These are phyloP conservation scores for Coranthus polyacanthus DNA, from an alignment of 2,797 vertebrate genomes.

Conservation along the genomic window DNA sequence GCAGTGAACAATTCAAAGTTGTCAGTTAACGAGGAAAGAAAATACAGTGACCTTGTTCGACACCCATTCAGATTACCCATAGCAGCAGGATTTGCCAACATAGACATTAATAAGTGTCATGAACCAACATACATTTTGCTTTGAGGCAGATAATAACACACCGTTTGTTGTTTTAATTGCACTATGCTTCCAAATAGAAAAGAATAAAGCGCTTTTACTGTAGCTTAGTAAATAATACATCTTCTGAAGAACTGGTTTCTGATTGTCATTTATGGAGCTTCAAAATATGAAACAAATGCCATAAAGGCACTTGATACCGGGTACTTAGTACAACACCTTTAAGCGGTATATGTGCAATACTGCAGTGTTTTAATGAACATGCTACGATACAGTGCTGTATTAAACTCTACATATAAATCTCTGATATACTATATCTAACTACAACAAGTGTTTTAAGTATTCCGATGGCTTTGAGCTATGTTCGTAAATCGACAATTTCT, in stretches of 20 bases:
- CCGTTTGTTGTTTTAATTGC: constrained; percentile 54
- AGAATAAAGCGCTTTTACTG: constrained; percentile 34
- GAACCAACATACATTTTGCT: constrained; percentile 6
- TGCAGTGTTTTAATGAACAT: constrained; percentile 48
- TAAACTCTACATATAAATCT: constrained; percentile 59
- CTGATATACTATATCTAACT: constrained; percentile 33
- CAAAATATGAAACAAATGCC: constrained; percentile 24
- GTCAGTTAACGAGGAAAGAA: constrained; percentile 29
- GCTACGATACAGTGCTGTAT: constrained; percentile 55
- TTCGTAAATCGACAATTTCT: constrained; percentile 12
- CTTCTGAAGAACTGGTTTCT: constrained; percentile 37
- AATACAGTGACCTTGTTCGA: constrained; percentile 40
- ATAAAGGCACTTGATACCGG: constrained; percentile 12
- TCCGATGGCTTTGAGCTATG: constrained; percentile 24
- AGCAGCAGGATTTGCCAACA: constrained; percentile 69
- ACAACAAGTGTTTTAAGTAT: constrained; percentile 26
- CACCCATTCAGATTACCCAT: constrained; percentile 53
- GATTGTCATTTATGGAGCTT: constrained; percentile 49
- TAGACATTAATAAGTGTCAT: constrained; percentile 44
- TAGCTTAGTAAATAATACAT: constrained; percentile 48
- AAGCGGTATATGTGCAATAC: constrained; percentile 70
- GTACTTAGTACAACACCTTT: constrained; percentile 10
- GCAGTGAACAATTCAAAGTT: constrained; percentile 35
- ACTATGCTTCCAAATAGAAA: constrained; percentile 39
- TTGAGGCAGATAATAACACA: constrained; percentile 46